A percentile compares a stretch with the other conserved stretches of the same genome.
Conservation (phyloP, 2,888 invertebrate species). For the Globia sparganii region DNA sequence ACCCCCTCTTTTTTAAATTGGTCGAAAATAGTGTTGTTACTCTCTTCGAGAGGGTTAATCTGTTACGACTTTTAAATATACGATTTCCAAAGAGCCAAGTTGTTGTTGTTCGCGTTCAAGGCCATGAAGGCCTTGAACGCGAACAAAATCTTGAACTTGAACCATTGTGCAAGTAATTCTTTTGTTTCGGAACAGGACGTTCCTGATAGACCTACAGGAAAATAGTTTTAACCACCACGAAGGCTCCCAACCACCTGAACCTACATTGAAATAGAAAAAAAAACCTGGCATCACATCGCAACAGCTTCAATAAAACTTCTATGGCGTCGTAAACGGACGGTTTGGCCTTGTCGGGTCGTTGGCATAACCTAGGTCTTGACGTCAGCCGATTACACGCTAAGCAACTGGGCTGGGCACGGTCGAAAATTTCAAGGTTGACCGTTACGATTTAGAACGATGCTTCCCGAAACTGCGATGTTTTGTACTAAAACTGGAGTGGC, state of each 20-base stretch:
- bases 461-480: slow-evolving; percentile 47
- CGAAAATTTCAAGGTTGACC: slow-evolving; percentile 62
- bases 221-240: not conserved
- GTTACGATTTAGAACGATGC: slow-evolving; percentile 55
- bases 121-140: not conserved
- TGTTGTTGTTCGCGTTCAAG: too few species aligned
- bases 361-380: slow-evolving; percentile 77
- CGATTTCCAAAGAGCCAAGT: not conserved
- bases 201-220: not conserved
- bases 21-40: not conserved
- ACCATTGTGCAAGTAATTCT: not conserved
- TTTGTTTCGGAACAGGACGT: not conserved
- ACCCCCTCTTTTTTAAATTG: not conserved
- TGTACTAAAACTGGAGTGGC: slow-evolving; percentile 27
- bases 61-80: not conserved
- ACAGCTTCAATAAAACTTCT: slow-evolving; percentile 72
- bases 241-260: slow-evolving; percentile 12
- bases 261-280: slow-evolving; percentile 17
- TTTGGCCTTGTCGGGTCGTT: slow-evolving; percentile 81
- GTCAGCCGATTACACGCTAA: slow-evolving; percentile 72
- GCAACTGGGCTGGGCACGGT: slow-evolving; percentile 62
- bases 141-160: slow-evolving; percentile 18
- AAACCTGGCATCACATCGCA: slow-evolving; percentile 67
- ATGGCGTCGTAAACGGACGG: slow-evolving; percentile 74
- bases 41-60: not conserved